A percentile compares a stretch with the other conserved stretches of the same genome.
These are phyloP conservation scores for Cyprinella venusta DNA, from an alignment of 2,797 vertebrate species.

Conservation along the genomic window DNA sequence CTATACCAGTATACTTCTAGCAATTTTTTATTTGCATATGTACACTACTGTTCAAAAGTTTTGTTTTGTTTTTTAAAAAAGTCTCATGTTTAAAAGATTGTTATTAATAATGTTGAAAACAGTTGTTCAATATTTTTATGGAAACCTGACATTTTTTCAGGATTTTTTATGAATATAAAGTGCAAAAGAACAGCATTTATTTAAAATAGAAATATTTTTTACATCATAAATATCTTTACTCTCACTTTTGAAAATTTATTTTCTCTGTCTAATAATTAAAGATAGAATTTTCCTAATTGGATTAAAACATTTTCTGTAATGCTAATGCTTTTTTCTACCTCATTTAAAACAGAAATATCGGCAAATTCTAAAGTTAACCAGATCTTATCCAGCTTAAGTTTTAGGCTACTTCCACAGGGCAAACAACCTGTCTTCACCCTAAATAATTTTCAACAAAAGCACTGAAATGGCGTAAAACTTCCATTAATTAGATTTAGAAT, in stretches of 20 bases:
- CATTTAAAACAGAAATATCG: constrained; percentile 3
- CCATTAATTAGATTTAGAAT: constrained; percentile 33
- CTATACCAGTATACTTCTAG: background rate
- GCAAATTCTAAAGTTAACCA: background rate
- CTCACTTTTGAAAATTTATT: background rate
- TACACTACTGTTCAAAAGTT: background rate
- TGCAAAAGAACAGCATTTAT: background rate
- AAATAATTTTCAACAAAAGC: constrained; percentile 22
- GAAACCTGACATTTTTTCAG: background rate
- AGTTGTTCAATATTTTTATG: background rate
- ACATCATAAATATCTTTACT: background rate
- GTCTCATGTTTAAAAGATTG: too few species aligned
- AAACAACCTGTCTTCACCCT: constrained; percentile 30
- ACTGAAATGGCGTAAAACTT: constrained; percentile 11
- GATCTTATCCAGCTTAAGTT: constrained; percentile 8
- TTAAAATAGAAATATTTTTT: background rate
- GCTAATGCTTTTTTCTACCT: background rate
- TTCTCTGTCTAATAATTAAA: background rate
- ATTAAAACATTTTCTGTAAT: background rate
- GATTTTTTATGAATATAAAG: background rate
- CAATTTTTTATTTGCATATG: background rate
- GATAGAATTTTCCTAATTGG: background rate
- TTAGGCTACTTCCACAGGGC: constrained; percentile 25
- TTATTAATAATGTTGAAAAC: background rate
- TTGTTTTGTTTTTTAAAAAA: background rate